Evolutionary conservation across 92 coral and sea anemone species (phyloP).

Genomic region (Palythoa heliodiscus): DNA sequence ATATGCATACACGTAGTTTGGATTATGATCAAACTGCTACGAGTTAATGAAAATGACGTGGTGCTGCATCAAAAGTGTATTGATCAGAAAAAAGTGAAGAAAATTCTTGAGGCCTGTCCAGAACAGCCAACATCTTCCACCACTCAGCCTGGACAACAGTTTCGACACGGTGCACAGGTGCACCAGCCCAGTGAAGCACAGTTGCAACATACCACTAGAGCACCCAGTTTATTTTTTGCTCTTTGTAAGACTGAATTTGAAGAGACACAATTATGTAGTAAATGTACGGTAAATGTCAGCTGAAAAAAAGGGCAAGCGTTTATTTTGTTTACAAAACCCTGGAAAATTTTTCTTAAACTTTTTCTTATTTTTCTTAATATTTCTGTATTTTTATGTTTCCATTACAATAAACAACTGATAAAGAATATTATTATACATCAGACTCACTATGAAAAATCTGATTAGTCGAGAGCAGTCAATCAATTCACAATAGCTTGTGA

Average conservation of each 20-base stretch:
- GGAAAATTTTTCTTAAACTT: too few relatives aligned
- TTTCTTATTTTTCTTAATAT: too few relatives aligned
- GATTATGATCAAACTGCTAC: constrained; percentile 51
- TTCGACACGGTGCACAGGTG: constrained; percentile 30
- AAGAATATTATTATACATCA: too few relatives aligned
- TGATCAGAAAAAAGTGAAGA: constrained; percentile 8
- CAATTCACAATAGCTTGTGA: too few relatives aligned
- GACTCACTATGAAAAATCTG: too few relatives aligned
- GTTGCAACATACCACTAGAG: constrained; percentile 37
- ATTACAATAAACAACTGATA: too few relatives aligned
- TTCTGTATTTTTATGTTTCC: too few relatives aligned
- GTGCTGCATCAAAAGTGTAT: constrained; percentile 54
- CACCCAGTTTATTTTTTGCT: constrained; percentile 21
- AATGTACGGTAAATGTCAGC: too few relatives aligned
- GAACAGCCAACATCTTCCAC: constrained; percentile 28
- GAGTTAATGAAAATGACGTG: constrained; percentile 57
- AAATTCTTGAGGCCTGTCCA: constrained; percentile 27
- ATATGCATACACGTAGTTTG: constrained; percentile 65
- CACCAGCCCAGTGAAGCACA: constrained; percentile 35
- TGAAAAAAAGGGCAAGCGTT: too few relatives aligned
- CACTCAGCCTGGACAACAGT: constrained; percentile 34
- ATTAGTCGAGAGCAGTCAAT: too few relatives aligned
- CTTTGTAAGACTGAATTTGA: constrained; percentile 14
- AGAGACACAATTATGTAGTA: too few relatives aligned
- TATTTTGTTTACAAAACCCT: too few relatives aligned